A percentile compares a stretch with the other conserved stretches of the same genome.
phyloP scores from a whole-genome alignment of 2,113 vertebrate species.

The Melospiza melodia region DNA sequence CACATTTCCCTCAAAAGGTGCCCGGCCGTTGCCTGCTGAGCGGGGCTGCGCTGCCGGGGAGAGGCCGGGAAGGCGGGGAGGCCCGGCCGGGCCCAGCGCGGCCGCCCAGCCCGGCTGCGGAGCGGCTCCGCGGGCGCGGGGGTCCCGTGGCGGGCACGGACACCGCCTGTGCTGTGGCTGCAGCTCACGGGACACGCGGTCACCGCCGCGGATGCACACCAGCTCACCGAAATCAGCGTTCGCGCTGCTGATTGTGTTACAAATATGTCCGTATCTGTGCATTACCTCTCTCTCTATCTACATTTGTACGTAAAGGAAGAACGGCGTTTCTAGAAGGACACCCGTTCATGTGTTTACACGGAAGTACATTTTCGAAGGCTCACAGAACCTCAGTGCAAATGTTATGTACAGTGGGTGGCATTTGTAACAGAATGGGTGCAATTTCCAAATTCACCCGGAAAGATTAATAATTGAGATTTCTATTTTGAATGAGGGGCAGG shows the following conservation, averaged over 20 bases:
- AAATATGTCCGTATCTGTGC: too few relatives aligned
- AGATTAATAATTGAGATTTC: not conserved
- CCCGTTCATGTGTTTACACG: not conserved
- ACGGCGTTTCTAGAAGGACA: not conserved
- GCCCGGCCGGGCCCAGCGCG: not conserved
- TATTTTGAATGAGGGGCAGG: not conserved
- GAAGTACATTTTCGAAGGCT: not conserved
- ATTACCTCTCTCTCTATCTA: rapidly evolving
- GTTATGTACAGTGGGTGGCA: not conserved
- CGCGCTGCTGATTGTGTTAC: not conserved
- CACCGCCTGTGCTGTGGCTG: not conserved
- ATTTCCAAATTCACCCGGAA: not conserved
- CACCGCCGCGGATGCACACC: not conserved
- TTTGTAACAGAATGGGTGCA: not conserved
- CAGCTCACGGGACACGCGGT: not conserved
- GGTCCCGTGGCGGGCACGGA: not conserved
- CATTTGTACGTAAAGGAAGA: not conserved
- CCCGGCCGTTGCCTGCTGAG: not conserved
- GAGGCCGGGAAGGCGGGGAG: not conserved
- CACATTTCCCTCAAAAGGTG: not conserved
- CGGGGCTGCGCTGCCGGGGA: not conserved
- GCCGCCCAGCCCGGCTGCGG: not conserved
- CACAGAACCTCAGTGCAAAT: not conserved
- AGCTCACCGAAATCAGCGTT: not conserved
- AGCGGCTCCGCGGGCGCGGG: not conserved